A percentile compares a stretch with the other conserved stretches of the same genome.
Conservation (phyloP, 2,797 vertebrate genomes). For the Erpetoichthys calabaricus region DNA sequence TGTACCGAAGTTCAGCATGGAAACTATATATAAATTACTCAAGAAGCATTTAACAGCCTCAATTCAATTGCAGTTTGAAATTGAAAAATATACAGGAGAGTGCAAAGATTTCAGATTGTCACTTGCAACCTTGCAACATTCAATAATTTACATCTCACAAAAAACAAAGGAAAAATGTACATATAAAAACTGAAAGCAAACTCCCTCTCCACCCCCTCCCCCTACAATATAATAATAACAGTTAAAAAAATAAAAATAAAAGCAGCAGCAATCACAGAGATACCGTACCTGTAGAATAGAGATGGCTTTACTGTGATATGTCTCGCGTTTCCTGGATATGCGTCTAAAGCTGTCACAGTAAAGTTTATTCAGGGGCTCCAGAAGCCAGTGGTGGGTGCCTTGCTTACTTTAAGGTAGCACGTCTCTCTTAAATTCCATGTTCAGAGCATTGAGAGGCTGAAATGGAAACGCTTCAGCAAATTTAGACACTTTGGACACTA, state of each 20-base stretch:
- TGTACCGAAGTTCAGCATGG: conserved; percentile 38
- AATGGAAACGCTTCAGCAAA: too few species aligned
- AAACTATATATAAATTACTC: conserved; percentile 40
- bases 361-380: too few species aligned
- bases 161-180: conserved; percentile 40
- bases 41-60: conserved; percentile 38
- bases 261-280: conserved; percentile 43
- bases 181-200: conserved; percentile 11
- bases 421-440: too few species aligned
- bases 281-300: conserved; percentile 21
- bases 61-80: conserved; percentile 28
- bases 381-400: too few species aligned
- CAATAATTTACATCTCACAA: conserved; percentile 49
- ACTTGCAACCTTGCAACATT: conserved; percentile 68
- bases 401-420: too few species aligned
- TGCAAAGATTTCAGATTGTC: conserved; percentile 73
- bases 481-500: too few species aligned
- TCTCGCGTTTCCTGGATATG: conserved; percentile 12
- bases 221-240: neutral
- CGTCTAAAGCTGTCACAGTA: neutral
- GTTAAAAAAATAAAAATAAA: conserved; percentile 6
- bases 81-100: conserved; percentile 55
- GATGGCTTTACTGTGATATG: conserved; percentile 29
- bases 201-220: too few species aligned
- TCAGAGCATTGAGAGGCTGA: too few species aligned